Percentiles rank a stretch among this genome's conserved stretches.
Evolutionary conservation across 2,797 vertebrate genomes (phyloP).

Genomic region (Moxostoma hubbsi): DNA sequence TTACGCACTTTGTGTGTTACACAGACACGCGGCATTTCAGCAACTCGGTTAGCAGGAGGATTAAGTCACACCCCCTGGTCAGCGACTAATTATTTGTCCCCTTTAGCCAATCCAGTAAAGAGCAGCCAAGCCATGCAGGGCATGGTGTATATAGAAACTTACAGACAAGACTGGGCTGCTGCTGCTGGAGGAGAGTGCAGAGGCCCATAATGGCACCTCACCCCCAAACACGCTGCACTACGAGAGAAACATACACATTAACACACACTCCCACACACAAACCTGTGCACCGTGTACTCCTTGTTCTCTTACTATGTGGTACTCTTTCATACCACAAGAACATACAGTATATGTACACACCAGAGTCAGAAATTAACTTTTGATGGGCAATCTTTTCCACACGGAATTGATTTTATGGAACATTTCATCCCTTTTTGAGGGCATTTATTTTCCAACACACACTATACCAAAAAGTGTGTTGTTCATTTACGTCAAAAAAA

Average conservation of each 20-base stretch:
- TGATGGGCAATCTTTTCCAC: too few species aligned
- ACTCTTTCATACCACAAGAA: too few species aligned
- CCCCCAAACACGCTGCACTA: conserved; percentile 79
- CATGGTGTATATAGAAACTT: conserved; percentile 76
- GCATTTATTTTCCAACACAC: too few species aligned
- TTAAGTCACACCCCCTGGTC: neutral
- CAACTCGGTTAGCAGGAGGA: conserved; percentile 38
- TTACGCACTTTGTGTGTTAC: conserved; percentile 14
- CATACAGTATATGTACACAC: too few species aligned
- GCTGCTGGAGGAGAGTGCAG: conserved; percentile 75
- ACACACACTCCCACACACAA: conserved; percentile 51
- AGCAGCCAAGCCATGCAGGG: conserved; percentile 82
- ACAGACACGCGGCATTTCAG: conserved; percentile 17
- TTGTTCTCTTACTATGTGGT: neutral
- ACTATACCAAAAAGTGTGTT: too few species aligned
- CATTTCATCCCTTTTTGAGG: too few species aligned
- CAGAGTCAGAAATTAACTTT: too few species aligned
- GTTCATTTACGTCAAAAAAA: too few species aligned
- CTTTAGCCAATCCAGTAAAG: conserved; percentile 60
- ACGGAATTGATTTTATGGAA: too few species aligned
- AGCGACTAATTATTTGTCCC: conserved; percentile 46
- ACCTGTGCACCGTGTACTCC: conserved; percentile 6
- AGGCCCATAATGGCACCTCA: conserved; percentile 78
- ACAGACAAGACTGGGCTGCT: conserved; percentile 76
- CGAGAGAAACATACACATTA: conserved; percentile 68